Evolutionary conservation across 2,113 vertebrate species (phyloP).

Genomic region (Ailurus styani): DNA sequence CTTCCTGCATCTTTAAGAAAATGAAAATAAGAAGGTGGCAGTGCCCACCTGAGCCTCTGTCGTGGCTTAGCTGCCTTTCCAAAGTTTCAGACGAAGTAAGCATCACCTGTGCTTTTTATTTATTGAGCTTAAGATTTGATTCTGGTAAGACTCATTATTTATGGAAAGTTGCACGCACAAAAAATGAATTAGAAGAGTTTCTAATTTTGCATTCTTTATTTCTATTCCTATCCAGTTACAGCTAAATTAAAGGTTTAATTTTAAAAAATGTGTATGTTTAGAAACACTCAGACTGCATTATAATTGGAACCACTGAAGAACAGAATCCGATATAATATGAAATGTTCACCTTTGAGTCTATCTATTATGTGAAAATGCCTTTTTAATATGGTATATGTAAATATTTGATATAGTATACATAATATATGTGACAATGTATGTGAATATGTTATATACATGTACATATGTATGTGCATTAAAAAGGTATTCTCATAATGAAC

Average conservation of each 20-base stretch:
- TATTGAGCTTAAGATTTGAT: conserved; percentile 7
- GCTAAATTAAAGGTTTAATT: neutral
- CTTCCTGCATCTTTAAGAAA: conserved; percentile 21
- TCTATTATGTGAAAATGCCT: neutral
- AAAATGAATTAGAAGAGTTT: conserved; percentile 2
- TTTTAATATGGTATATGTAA: neutral
- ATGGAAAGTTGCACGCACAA: neutral
- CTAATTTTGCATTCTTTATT: neutral
- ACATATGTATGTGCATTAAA: neutral
- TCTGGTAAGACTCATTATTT: neutral
- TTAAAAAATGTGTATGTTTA: neutral
- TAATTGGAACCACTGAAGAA: neutral
- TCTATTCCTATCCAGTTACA: neutral
- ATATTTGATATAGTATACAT: neutral
- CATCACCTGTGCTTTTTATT: neutral
- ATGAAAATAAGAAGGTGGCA: neutral
- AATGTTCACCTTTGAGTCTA: neutral
- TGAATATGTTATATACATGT: neutral
- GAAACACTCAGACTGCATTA: neutral
- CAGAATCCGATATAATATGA: neutral
- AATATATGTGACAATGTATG: neutral
- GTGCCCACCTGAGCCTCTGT: neutral
- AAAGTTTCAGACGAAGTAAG: neutral
- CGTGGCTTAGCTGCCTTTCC: neutral
- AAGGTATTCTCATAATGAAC: neutral